Evolutionary conservation across 2,113 vertebrate species (phyloP), one percentile per base, ranked within the genome.

Genomic region (Polyodon spathula): DNA sequence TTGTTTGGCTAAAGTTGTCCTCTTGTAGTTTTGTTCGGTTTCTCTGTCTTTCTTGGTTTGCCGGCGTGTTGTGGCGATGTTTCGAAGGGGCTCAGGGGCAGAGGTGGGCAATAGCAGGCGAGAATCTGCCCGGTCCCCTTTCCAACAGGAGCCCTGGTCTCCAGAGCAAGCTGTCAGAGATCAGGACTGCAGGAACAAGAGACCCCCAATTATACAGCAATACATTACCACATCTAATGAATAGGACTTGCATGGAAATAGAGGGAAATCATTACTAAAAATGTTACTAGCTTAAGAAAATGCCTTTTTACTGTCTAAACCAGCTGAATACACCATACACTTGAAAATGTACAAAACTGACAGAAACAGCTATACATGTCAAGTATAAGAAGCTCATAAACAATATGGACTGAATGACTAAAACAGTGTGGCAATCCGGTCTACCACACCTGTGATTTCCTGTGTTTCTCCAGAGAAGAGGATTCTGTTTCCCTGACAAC

Each of bases 401-500:
- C 3, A 39, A 39, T 39, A n/a, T 14, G n/a, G n/a, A n/a, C n/a
- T n/a, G n/a, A n/a, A n/a, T n/a, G n/a, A n/a, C n/a, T n/a, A n/a
- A n/a, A n/a, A n/a, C n/a, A n/a, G n/a, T n/a, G n/a, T n/a, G n/a
- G n/a, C n/a, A n/a, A n/a, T n/a, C n/a, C n/a, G n/a, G n/a, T n/a
- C n/a, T n/a, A n/a, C n/a, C 61, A 55, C 63, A 97, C 95, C 92
- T 97, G 89, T 55, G 86, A 74, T 66, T 85, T 91, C 81, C 83
- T 91, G 78, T 86, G 89, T 71, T 85, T 82, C 69, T 97, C 93
- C 76, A 95, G 90, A 1, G 88, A 90, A 70, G 93, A 92, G 66
- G 92, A 88, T 56, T 97, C 94, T 74, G 93, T 94, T 93, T 98
- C 95, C 88, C 93, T 93, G 80, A 97, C 97, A 58, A 98, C 96